Conservation (phyloP, 2,888 invertebrate species). For the Trichopoda pennipes region DNA sequence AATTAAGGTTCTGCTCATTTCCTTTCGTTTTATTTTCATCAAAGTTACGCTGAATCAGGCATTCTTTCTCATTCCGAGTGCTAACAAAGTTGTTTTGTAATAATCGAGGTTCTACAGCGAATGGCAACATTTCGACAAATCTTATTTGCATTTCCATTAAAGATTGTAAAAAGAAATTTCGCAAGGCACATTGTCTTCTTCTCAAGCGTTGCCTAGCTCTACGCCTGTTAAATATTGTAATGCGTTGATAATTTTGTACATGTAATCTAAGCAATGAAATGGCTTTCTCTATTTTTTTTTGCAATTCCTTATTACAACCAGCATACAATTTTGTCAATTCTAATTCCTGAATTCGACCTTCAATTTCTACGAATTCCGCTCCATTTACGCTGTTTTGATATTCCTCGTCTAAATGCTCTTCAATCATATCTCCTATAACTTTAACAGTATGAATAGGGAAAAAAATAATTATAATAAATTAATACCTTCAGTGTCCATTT, state of each 20-base stretch:
- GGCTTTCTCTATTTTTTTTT: constrained; percentile 34
- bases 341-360: constrained; percentile 23
- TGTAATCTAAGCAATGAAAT: constrained; percentile 73
- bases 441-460: background rate
- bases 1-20: constrained; percentile 38
- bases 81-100: background rate
- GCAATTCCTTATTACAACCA: background rate
- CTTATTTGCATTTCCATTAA: constrained; percentile 76
- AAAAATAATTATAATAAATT: background rate
- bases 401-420: constrained; percentile 61
- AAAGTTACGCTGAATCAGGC: background rate
- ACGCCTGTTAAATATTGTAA: constrained; percentile 75
- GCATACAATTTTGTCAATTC: background rate
- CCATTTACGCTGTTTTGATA: constrained; percentile 17
- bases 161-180: constrained; percentile 75
- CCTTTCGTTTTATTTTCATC: background rate
- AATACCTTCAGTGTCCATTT: constrained; percentile 56
- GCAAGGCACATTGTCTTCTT: constrained; percentile 72
- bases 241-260: constrained; percentile 74
- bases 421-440: constrained; percentile 49
- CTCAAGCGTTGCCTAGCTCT: constrained; percentile 73
- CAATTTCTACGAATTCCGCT: background rate
- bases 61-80: background rate
- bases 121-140: constrained; percentile 74
- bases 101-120: constrained; percentile 53